These are phyloP conservation scores for Netelia fuscicornis DNA, from an alignment of 2,888 invertebrate genomes.

Conservation along the genomic window DNA sequence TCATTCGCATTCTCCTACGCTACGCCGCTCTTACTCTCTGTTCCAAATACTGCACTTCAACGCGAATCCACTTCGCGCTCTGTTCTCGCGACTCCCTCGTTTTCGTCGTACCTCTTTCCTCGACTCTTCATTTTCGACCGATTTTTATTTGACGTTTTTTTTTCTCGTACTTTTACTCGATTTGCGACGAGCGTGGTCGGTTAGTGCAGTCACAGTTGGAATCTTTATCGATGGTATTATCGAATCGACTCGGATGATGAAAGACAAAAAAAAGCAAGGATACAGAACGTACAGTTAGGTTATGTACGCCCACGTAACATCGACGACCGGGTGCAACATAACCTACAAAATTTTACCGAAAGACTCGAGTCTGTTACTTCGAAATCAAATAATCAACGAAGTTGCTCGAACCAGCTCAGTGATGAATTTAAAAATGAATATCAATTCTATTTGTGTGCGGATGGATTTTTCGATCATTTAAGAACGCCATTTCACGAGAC, in stretches of 20 bases:
- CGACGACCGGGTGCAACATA: not conserved
- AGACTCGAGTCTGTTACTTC: not conserved
- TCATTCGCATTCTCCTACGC: slow-evolving; percentile 75
- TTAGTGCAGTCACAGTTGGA: not conserved
- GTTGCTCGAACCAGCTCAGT: no score
- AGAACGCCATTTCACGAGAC: no score
- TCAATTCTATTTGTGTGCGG: no score
- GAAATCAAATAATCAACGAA: not conserved
- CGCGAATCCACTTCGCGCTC: slow-evolving; percentile 50
- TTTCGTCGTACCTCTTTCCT: slow-evolving; percentile 3
- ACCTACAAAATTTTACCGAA: no score
- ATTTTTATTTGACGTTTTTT: not conserved
- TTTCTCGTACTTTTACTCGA: slow-evolving; percentile 9
- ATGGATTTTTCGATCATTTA: no score
- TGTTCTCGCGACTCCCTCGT: slow-evolving; percentile 49
- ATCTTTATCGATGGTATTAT: not conserved
- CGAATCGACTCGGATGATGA: not conserved
- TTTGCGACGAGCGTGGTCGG: slow-evolving; percentile 18
- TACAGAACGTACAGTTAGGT: not conserved
- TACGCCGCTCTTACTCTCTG: slow-evolving; percentile 51
- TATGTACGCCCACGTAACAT: not conserved
- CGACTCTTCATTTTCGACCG: not conserved
- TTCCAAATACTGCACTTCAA: slow-evolving; percentile 30
- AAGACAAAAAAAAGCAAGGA: not conserved
- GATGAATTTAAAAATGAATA: no score